Evolutionary conservation across 2,113 vertebrate genomes (phyloP), one percentile per base, ranked within the genome.

Genomic region (Cottus gobio): DNA sequence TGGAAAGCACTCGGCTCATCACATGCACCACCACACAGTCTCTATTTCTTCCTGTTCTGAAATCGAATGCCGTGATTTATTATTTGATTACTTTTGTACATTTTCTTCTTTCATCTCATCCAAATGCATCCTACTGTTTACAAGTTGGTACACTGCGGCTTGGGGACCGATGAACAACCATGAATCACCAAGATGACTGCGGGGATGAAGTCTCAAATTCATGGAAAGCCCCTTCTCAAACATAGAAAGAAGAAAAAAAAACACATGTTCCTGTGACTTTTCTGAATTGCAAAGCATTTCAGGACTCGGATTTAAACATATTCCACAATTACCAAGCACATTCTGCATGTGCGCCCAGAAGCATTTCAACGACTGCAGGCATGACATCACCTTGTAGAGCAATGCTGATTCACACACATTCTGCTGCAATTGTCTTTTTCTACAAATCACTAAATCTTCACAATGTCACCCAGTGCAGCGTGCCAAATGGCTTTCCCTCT

Each of bases 391-490:
- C 76, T 68, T 64, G 87, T 82, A 84, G 92, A 91, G 91, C 82
- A 89, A 86, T 93, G 95, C 93, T 95, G 95, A 96, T 91, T 96
- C 95, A 95, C 85, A 90, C 89, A 85, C 83, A 90, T 60, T 77
- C 72, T 94, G 91, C 92, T 91, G 93, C 94, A 95, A 96, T 91
- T 90, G 80, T 88, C 88, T 28, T 89, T 83, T 54, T 71, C 65
- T 77, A 69, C 79, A 86, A 86, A 92, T 94, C 91, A 89, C 89
- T 88, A 93, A 94, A 94, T 93, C 92, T 90, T 71, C 75, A 69
- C 64, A 92, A 84, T 90, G 92, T 90, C 88, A 52, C 71, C 63
- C 58, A 39, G 80, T 70, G 62, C 81, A 85, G 63, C 85, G 90
- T 90, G 88, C 88, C 91, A 88, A 93, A 92, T 85, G 71, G 87